Evolutionary conservation across 2,797 vertebrate genomes (phyloP).

Genomic region (Etheostoma nigrum): DNA sequence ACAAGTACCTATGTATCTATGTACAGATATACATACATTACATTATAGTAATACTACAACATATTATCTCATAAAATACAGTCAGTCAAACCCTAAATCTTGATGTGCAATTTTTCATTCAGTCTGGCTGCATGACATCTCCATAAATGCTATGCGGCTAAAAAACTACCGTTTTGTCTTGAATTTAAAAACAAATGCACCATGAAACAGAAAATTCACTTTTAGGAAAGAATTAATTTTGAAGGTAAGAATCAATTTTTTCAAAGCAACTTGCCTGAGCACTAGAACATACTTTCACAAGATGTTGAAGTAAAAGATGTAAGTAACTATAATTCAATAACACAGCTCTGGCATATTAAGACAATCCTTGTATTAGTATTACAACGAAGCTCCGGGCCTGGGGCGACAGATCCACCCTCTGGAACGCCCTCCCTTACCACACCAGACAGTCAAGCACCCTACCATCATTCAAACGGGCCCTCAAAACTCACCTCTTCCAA

Average conservation of each 20-base stretch:
- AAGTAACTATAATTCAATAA: background rate
- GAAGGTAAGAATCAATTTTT: background rate
- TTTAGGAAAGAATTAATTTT: conserved; percentile 3
- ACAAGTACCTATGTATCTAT: background rate
- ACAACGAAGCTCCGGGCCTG: too few species aligned
- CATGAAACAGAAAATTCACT: background rate
- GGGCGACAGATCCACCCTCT: too few species aligned
- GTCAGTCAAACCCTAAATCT: background rate
- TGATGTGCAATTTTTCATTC: background rate
- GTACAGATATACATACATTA: background rate
- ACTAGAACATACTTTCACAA: background rate
- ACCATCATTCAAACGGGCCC: too few species aligned
- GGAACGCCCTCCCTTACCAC: too few species aligned
- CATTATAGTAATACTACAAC: background rate
- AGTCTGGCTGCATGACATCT: background rate
- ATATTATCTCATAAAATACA: background rate
- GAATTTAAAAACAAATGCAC: background rate
- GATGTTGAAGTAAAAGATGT: background rate
- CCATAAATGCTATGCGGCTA: background rate
- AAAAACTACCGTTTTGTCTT: background rate
- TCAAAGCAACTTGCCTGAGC: background rate
- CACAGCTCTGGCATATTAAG: background rate
- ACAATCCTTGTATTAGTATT: too few species aligned
- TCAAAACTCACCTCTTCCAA: too few species aligned
- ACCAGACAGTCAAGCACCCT: too few species aligned